Percentiles rank a stretch among this genome's conserved stretches.
Evolutionary conservation across 1,140 invertebrate genomes (phyloP).

Genomic region (Wasmannia auropunctata): DNA sequence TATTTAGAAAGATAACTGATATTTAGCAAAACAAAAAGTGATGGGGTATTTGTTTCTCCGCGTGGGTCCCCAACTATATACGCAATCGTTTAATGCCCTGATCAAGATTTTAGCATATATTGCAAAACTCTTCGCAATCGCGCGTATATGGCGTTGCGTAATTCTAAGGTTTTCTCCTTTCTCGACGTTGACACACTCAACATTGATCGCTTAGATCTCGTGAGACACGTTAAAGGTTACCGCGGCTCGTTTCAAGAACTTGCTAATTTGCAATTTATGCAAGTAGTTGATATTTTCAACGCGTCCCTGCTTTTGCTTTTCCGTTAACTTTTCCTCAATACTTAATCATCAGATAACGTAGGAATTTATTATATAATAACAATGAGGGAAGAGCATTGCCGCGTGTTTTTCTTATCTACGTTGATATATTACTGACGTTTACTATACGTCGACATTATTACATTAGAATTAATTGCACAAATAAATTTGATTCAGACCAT

Average conservation of each 20-base stretch:
- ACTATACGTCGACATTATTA: background rate
- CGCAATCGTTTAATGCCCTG: background rate
- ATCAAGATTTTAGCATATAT: background rate
- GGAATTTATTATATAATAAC: background rate
- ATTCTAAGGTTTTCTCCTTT: background rate
- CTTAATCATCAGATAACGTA: background rate
- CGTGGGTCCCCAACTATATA: background rate
- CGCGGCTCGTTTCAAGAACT: background rate
- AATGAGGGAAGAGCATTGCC: background rate
- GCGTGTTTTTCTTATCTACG: background rate
- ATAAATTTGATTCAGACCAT: background rate
- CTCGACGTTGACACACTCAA: constrained; percentile 3
- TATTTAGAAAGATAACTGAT: background rate
- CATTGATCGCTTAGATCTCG: background rate
- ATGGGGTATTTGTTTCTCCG: background rate
- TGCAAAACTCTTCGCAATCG: background rate
- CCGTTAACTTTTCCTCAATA: background rate
- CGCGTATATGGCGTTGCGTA: background rate
- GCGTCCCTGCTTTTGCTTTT: background rate
- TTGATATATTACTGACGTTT: background rate
- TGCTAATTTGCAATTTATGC: background rate
- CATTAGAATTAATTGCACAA: background rate
- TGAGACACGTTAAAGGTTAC: constrained; percentile 15
- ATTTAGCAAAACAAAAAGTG: background rate
- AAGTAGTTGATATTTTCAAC: constrained; percentile 11